Percentiles rank a stretch among this genome's conserved stretches.
Evolutionary conservation across 1,140 invertebrate species (phyloP).

Genomic region (Luehdorfia chinensis): DNA sequence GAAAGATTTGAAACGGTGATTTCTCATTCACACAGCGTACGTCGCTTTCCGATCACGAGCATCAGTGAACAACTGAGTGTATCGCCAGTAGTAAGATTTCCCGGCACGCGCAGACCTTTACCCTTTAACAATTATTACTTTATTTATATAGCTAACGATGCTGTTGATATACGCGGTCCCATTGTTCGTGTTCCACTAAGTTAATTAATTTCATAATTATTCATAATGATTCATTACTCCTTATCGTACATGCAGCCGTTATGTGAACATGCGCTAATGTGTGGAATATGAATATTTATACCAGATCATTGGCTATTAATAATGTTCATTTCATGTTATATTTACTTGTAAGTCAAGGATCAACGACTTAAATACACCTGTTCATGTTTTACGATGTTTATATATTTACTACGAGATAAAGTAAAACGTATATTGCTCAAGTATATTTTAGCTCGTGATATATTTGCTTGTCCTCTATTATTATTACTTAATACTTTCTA

Average conservation of each 20-base stretch:
- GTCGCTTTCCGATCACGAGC: conserved; percentile 26
- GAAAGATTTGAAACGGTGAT: conserved; percentile 79
- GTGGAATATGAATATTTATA: conserved; percentile 17
- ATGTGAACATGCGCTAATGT: conserved; percentile 18
- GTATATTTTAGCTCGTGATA: not conserved
- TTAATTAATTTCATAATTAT: conserved; percentile 62
- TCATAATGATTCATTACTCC: conserved; percentile 43
- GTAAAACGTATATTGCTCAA: not conserved
- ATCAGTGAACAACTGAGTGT: conserved; percentile 36
- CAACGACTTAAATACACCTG: conserved; percentile 8
- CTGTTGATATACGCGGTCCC: conserved; percentile 53
- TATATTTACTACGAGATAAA: conserved; percentile 13
- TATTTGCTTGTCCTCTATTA: not conserved
- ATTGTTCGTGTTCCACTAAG: conserved; percentile 51
- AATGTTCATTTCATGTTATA: conserved; percentile 7
- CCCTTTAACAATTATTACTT: conserved; percentile 64
- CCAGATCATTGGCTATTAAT: conserved; percentile 22
- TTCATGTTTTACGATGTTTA: conserved; percentile 7
- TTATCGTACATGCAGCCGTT: conserved; percentile 31
- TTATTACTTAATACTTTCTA: too few relatives aligned
- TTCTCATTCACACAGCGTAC: conserved; percentile 78
- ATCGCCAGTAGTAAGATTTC: conserved; percentile 33
- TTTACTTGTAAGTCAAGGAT: conserved; percentile 14
- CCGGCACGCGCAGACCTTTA: conserved; percentile 69
- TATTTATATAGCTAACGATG: conserved; percentile 61